phyloP scores from a whole-genome alignment of 2,113 vertebrate species.

The Genyomyrus donnyi region DNA sequence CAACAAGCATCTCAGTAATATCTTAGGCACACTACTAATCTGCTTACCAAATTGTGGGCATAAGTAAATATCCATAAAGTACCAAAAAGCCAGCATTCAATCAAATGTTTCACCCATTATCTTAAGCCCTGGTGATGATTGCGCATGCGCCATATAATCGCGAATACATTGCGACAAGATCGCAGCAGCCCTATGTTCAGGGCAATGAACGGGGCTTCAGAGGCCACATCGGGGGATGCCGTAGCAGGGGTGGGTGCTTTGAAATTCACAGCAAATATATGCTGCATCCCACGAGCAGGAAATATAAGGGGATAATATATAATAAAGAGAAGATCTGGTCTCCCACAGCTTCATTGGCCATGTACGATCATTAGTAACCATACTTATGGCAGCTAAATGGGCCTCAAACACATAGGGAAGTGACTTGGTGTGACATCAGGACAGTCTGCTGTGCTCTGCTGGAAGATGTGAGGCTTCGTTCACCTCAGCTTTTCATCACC shows the following conservation, averaged over 20 bases:
- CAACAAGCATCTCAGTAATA: too few relatives aligned
- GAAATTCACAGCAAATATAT: slow-evolving; percentile 96
- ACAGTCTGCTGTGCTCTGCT: too few relatives aligned
- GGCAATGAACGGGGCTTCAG: slow-evolving; percentile 70
- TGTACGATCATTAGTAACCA: too few relatives aligned
- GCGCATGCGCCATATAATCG: too few relatives aligned
- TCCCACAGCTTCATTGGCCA: neutral
- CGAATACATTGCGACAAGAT: too few relatives aligned
- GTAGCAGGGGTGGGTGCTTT: slow-evolving; percentile 77
- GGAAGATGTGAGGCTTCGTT: neutral
- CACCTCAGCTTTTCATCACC: slow-evolving; percentile 31
- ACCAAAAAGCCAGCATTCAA: too few relatives aligned
- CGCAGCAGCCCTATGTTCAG: slow-evolving; percentile 45
- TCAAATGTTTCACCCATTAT: too few relatives aligned
- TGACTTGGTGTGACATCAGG: neutral
- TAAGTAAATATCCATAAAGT: too few relatives aligned
- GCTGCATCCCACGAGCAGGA: slow-evolving; percentile 6
- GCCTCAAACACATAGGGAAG: neutral
- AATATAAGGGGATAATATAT: neutral
- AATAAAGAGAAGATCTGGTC: neutral
- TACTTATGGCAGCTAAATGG: too few relatives aligned
- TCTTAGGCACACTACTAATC: too few relatives aligned
- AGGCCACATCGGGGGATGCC: slow-evolving; percentile 68
- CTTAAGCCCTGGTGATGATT: too few relatives aligned
- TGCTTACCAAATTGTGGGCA: too few relatives aligned